Evolutionary conservation across 2,888 invertebrate species (phyloP).

Genomic region (Pocota personata): DNA sequence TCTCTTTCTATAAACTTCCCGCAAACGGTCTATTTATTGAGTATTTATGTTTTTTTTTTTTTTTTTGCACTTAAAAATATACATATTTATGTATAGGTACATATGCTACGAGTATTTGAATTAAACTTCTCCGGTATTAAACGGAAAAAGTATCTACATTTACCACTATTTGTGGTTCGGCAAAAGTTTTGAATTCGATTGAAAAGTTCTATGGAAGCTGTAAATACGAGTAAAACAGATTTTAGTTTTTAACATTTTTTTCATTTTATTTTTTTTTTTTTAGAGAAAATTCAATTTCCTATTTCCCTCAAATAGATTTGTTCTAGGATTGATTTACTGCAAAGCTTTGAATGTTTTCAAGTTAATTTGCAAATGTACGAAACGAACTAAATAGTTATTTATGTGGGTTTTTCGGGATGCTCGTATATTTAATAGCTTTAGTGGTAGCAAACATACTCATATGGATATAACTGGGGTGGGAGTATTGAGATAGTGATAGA

Average conservation of each 20-base stretch:
- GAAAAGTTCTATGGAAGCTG: conserved; percentile 6
- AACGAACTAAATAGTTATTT: background rate
- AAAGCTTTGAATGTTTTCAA: conserved; percentile 6
- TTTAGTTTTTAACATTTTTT: background rate
- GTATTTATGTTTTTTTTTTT: background rate
- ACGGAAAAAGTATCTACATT: background rate
- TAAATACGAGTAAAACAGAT: conserved; percentile 1
- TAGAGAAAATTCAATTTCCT: conserved; percentile 27
- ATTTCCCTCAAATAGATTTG: conserved; percentile 7
- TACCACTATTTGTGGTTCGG: background rate
- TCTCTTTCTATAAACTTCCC: too few relatives aligned
- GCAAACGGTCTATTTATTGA: too few relatives aligned
- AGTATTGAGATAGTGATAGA: too few relatives aligned
- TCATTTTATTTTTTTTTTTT: background rate
- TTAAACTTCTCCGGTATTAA: background rate
- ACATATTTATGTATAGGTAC: background rate
- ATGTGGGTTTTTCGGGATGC: background rate
- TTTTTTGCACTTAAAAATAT: background rate
- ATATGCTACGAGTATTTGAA: background rate
- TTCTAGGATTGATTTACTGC: background rate
- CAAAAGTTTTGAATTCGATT: conserved; percentile 15
- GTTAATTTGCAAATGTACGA: background rate
- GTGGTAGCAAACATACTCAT: too few relatives aligned
- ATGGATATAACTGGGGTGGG: too few relatives aligned
- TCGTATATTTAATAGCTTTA: background rate